Conservation (phyloP, 2,113 vertebrate genomes). For the Rhinoderma darwinii region DNA sequence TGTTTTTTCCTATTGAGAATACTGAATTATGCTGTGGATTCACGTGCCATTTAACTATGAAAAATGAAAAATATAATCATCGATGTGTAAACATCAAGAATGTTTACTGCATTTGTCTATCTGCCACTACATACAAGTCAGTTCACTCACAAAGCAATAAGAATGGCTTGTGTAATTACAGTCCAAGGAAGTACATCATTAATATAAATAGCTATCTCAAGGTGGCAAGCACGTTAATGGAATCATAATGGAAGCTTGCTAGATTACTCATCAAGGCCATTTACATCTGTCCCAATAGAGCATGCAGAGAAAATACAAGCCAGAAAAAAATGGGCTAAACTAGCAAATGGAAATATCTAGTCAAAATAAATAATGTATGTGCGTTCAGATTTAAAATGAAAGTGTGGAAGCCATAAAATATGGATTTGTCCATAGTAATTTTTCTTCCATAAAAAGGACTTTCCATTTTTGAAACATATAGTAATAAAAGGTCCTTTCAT, state of each 20-base stretch:
- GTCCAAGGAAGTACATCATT: not conserved
- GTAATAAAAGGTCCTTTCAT: too few species aligned
- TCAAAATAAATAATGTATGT: not conserved
- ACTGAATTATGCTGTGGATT: not conserved
- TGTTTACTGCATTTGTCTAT: not conserved
- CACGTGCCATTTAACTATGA: not conserved
- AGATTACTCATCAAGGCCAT: not conserved
- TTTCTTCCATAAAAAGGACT: not conserved
- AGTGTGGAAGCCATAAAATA: not conserved
- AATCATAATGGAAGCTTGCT: not conserved
- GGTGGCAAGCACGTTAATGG: not conserved
- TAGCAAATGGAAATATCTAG: not conserved
- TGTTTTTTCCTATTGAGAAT: not conserved
- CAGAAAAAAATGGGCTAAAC: not conserved
- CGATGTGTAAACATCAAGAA: not conserved
- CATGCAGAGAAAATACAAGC: too few species aligned
- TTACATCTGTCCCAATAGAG: not conserved
- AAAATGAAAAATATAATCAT: not conserved
- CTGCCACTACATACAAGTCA: not conserved
- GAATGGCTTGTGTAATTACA: not conserved
- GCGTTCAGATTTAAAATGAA: not conserved
- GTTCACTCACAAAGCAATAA: not conserved
- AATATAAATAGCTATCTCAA: not conserved
- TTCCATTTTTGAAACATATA: not conserved
- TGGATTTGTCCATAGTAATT: not conserved